Conservation (phyloP, 2,888 invertebrate species). For the Alsophila aescularia region DNA sequence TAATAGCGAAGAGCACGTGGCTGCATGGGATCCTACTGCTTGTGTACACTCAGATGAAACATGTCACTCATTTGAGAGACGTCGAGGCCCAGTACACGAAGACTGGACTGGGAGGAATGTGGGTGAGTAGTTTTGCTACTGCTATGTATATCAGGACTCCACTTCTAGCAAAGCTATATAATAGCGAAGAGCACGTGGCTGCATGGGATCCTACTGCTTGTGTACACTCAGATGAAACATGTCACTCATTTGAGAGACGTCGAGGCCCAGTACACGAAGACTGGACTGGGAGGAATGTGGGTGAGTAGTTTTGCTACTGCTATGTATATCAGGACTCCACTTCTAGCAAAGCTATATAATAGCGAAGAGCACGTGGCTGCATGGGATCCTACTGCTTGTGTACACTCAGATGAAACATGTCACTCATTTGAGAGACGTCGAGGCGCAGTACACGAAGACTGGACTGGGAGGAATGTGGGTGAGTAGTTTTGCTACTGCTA, state of each 20-base stretch:
- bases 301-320: slow-evolving; percentile 89
- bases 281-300: slow-evolving; percentile 97
- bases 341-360: slow-evolving; percentile 86
- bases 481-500: slow-evolving; percentile 86
- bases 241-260: slow-evolving; percentile 92
- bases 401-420: slow-evolving; percentile 92
- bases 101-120: slow-evolving; percentile 95
- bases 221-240: slow-evolving; percentile 92
- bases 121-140: slow-evolving; percentile 92
- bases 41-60: slow-evolving; percentile 90
- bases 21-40: slow-evolving; percentile 93
- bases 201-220: slow-evolving; percentile 91
- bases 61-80: slow-evolving; percentile 91
- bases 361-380: slow-evolving; percentile 91
- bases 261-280: slow-evolving; percentile 94
- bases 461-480: slow-evolving; percentile 97
- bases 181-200: slow-evolving; percentile 92
- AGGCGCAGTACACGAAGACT: slow-evolving; percentile 94
- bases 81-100: slow-evolving; percentile 95
- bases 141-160: not conserved
- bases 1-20: slow-evolving; percentile 91
- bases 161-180: slow-evolving; percentile 84
- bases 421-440: slow-evolving; percentile 92
- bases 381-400: slow-evolving; percentile 92
- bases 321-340: not conserved